Conservation (phyloP, 2,888 invertebrate genomes). For the Lasioglossum oenotherae region DNA sequence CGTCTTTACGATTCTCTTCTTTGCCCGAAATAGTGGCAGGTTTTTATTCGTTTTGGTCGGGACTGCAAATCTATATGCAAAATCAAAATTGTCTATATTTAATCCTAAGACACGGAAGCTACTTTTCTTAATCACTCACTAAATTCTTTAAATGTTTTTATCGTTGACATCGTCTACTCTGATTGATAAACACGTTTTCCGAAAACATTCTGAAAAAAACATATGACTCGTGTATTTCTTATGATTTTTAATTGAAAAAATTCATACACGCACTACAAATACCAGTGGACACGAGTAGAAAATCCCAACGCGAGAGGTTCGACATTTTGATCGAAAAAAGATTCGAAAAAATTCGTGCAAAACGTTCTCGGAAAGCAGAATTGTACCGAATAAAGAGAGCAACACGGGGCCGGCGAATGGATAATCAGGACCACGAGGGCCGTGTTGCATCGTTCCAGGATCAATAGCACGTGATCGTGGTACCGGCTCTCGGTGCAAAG, state of each 20-base stretch:
- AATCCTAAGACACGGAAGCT: too few relatives aligned
- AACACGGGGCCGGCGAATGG: not conserved
- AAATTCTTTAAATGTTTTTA: too few relatives aligned
- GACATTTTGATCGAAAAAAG: not conserved
- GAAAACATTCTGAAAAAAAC: too few relatives aligned
- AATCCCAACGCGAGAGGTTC: not conserved
- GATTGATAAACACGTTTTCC: too few relatives aligned
- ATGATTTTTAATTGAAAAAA: not conserved
- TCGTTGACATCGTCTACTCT: too few relatives aligned
- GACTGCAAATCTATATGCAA: too few relatives aligned
- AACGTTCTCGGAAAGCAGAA: not conserved
- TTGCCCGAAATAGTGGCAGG: not conserved
- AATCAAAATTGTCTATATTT: not conserved
- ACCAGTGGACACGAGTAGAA: not conserved
- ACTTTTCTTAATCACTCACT: not conserved
- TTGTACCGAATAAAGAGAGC: not conserved
- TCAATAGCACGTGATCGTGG: conserved; percentile 73
- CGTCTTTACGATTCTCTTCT: not conserved
- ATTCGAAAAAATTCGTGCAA: not conserved
- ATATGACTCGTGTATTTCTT: not conserved
- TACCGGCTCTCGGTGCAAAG: conserved; percentile 59
- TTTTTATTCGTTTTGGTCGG: not conserved
- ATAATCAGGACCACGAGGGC: conserved; percentile 1
- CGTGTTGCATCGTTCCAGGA: conserved; percentile 58
- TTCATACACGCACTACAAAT: not conserved